Evolutionary conservation across 2,797 vertebrate species (phyloP).

Genomic region (Rhinophrynus dorsalis): DNA sequence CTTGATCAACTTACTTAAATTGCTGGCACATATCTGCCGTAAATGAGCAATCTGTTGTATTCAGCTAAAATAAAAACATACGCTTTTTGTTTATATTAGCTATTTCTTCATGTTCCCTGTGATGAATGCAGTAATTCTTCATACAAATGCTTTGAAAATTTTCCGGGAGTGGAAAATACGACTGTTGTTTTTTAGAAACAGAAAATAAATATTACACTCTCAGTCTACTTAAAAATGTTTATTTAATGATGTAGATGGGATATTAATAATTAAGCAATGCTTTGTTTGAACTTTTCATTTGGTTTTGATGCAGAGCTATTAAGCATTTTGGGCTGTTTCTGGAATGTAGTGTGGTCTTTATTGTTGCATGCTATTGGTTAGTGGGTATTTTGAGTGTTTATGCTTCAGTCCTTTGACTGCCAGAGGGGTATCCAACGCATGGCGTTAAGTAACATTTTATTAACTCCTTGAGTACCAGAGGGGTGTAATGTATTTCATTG

Average conservation of each 20-base stretch:
- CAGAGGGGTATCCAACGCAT: too few species aligned
- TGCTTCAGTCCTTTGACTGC: too few species aligned
- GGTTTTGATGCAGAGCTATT: not conserved
- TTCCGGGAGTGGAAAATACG: not conserved
- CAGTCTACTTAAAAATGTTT: not conserved
- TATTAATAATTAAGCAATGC: slow-evolving; percentile 19
- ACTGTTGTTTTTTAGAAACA: not conserved
- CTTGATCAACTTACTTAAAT: slow-evolving; percentile 11
- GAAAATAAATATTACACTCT: slow-evolving; percentile 4
- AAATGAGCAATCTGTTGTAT: slow-evolving; percentile 20
- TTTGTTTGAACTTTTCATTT: slow-evolving; percentile 10
- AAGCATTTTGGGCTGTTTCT: not conserved
- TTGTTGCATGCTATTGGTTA: slow-evolving; percentile 6
- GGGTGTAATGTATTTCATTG: too few species aligned
- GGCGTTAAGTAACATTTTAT: too few species aligned
- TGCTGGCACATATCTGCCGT: not conserved
- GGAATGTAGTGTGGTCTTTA: slow-evolving; percentile 27
- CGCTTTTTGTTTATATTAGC: not conserved
- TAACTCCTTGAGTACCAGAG: too few species aligned
- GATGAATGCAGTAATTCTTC: not conserved
- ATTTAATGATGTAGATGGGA: not conserved
- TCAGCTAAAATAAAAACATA: not conserved
- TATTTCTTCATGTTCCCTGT: not conserved
- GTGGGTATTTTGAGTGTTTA: slow-evolving; percentile 15
- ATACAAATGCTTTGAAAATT: not conserved